A percentile compares a stretch with the other conserved stretches of the same genome.
Conservation (phyloP, 1,140 invertebrate genomes). For the Pogonomyrmex californicus region DNA sequence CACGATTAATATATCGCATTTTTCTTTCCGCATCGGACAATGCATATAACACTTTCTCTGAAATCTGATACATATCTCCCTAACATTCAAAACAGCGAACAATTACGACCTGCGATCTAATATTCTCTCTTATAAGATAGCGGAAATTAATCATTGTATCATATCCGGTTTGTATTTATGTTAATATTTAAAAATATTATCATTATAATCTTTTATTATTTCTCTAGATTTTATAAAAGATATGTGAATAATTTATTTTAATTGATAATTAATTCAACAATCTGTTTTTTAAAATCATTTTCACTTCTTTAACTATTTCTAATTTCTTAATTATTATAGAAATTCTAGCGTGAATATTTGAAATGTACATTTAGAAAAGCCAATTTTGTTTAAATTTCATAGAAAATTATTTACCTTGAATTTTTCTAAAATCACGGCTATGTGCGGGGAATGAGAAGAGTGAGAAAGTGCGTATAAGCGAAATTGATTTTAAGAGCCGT, state of each 20-base stretch:
- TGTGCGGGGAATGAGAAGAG: too few relatives aligned
- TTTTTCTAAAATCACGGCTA: neutral
- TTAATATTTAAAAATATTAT: neutral
- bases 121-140: neutral
- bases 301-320: too few relatives aligned
- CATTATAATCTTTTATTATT: neutral
- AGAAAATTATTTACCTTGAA: neutral
- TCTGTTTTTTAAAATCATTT: neutral
- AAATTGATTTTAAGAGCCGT: constrained; percentile 3
- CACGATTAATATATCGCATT: constrained; percentile 55
- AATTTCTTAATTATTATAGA: neutral
- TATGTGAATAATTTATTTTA: neutral
- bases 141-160: constrained; percentile 16
- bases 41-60: constrained; percentile 34
- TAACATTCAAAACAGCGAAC: neutral
- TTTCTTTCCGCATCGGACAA: constrained; percentile 10
- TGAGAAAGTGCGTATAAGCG: constrained; percentile 13
- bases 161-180: neutral
- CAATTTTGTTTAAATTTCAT: neutral
- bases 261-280: neutral
- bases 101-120: constrained; percentile 8
- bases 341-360: neutral
- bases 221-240: neutral
- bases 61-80: constrained; percentile 39
- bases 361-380: neutral